Evolutionary conservation across 2,888 invertebrate species (phyloP), one percentile per base, ranked within the genome.

Genomic region (Hypena proboscidalis): DNA sequence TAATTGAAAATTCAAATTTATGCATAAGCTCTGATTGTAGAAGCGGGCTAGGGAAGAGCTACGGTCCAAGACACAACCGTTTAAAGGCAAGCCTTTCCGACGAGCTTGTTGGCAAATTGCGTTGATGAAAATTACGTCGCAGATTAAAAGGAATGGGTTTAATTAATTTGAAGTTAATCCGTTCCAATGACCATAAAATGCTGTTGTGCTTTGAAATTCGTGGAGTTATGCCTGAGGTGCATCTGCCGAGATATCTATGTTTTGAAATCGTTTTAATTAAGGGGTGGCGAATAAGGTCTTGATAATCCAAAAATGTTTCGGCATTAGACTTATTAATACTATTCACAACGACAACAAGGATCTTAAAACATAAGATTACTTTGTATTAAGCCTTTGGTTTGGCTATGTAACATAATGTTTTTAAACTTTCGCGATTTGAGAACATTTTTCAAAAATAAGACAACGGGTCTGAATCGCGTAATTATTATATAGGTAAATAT

Each of bases 1-100:
- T 89, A 89, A 89, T 90, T 90, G 90, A 88, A 90, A 90, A 90
- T 90, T 90, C 84, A 90, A 90, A 90, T 90, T 90, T 90, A 90
- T 90, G 90, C 90, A 90, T 90, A 89, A 90, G 88, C 85, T 88
- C 85, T 90, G 89, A 90, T 90, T 90, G 85, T 86, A 77, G 77
- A 72, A 77, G 75, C 74, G 74, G 68, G 75, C 59, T 59, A 50
- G 44, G 69, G 65, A 69, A 67, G 64, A 70, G 67, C 67, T 69
- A 74, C 69, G 74, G 72, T 72, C 83, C 59, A 57, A 58, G 73
- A 68, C 58, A 72, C 70, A 71, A 67, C 60, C 69, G 69, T 79
- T 85, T 79, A 81, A 77, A 77, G 81, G 75, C 78, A 77, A 80
- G 75, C 79, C 80, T 83, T 80, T 70, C 69, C 61, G 57, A 68